Base-by-base conservation (phyloP, 2,888 invertebrate genomes). In the Allolobophora icterica region DNA sequence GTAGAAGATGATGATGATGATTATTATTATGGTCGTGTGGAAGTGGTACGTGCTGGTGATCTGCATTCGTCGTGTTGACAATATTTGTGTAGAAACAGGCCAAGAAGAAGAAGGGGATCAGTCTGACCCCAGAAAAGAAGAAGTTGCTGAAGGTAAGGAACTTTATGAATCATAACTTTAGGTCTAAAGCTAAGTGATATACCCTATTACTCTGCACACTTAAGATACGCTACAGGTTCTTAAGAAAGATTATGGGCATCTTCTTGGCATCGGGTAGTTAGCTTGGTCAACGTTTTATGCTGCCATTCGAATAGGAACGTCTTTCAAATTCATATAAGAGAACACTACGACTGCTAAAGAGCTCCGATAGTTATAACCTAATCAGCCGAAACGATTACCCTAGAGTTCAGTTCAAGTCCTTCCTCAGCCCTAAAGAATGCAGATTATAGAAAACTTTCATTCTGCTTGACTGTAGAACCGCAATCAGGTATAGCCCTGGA, bases 21-120 rank as follows among this genome's bases (percentile, higher is more conserved):
- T 2, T 5, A 91, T 89, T 89, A 89, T 89, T 89, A 89, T 89
- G 91, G 42, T 45, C 15, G 40, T 45, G 89, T 45, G 89, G 84
- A 38, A 87, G n/a, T 34, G 91, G 3, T n/a, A n/a, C n/a, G n/a
- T 21, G 45, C 40, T n/a, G 71, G 71, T 71, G 71, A 13, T 71
- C 71, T 71, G 71, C 71, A n/a, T 71, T n/a, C 8, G 71, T 71
- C 4, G 30, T n/a, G 91, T 87, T 33, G 87, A 91, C 33, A 89
- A 90, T n/a, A 45, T n/a, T 90, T 34, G 34, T 24, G n/a, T 89
- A 92, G 91, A 92, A 92, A 71, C 42, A 90, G 90, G 91, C 92
- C 92, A 94, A 94, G 35, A 92, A 91, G 91, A 92, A 92, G 92
- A 92, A 92, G 91, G 92, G 91, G 45, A 92, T 92, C 40, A 89